Evolutionary conservation across 2,888 invertebrate species (phyloP).

Genomic region (Tridacna crocea): DNA sequence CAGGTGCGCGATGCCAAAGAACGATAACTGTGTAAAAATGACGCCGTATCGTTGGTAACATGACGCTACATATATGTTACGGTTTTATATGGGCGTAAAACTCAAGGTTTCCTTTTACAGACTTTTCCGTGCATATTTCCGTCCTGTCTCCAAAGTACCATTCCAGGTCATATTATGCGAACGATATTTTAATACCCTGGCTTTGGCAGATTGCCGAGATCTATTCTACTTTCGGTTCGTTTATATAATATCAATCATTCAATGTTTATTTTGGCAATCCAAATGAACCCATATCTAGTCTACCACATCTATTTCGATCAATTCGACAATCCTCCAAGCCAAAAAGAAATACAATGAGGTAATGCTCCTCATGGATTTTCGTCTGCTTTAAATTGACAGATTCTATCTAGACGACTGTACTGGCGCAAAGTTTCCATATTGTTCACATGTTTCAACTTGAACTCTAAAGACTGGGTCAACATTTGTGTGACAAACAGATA

Average conservation of each 20-base stretch:
- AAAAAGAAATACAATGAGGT: not conserved
- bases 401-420: not conserved
- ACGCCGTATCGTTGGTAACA: slow-evolving; percentile 67
- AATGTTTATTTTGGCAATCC: not conserved
- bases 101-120: too few species aligned
- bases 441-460: slow-evolving; percentile 13
- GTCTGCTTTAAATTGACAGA: not conserved
- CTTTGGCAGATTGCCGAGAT: slow-evolving; percentile 1
- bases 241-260: too few species aligned
- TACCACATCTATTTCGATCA: not conserved
- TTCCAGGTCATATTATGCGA: not conserved
- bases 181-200: not conserved
- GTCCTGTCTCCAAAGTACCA: not conserved
- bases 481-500: slow-evolving; percentile 2
- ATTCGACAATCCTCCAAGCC: not conserved
- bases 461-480: slow-evolving; percentile 6
- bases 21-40: slow-evolving; percentile 14
- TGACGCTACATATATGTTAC: slow-evolving; percentile 39
- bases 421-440: not conserved
- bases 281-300: not conserved
- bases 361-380: too few species aligned
- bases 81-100: not conserved
- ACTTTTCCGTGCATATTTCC: too few species aligned
- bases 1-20: slow-evolving; percentile 15
- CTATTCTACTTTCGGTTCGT: slow-evolving; percentile 23